Evolutionary conservation across 2,888 invertebrate species (phyloP), one percentile per base, ranked within the genome.

Genomic region (Fragum sueziense): DNA sequence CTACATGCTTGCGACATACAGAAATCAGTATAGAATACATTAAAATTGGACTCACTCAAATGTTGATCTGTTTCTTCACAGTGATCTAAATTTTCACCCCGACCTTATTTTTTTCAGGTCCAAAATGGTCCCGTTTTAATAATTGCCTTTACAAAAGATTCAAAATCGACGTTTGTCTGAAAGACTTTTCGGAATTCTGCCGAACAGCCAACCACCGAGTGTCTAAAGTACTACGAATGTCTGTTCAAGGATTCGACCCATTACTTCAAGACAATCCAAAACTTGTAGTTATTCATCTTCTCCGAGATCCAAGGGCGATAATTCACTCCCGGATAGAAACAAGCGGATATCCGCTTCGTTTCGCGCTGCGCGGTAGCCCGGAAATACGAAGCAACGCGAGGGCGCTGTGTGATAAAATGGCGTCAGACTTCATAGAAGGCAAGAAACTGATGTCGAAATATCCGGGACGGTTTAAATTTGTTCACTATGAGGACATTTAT

Each of bases 221-320:
- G 0, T 33, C 76, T 1, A 84, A 84, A 57, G 74, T 84, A 14
- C 54, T 84, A 2, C 67, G 83, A n/a, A 47, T 84, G 3, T 76
- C 83, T 14, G 6, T 78, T 1, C 70, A 74, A 1, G 22, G 61
- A 6, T 31, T 76, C 14, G 68, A 59, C 6, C 67, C 78, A 7
- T 68, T 84, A 6, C 52, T 84, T 14, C 62, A 41, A 25, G 61
- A 57, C 11, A 73, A 76, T 62, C 78, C 78, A 3, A 47, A 54
- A 27, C 62, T 84, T 9, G 79, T 79, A 69, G 54, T 84, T 17
- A 37, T 84, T 22, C 83, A 84, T 65, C 59, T 84, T 17, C 76
- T 80, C 25, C 65, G 83, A 25, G 83, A 84, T 65, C 83, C 83
- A 25, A 75, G 83, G 25, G 80, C 83, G 29, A 72, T 84, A 14